Evolutionary conservation across 2,797 vertebrate species (phyloP), one percentile per base, ranked within the genome.

Genomic region (Sorex maritimensis): DNA sequence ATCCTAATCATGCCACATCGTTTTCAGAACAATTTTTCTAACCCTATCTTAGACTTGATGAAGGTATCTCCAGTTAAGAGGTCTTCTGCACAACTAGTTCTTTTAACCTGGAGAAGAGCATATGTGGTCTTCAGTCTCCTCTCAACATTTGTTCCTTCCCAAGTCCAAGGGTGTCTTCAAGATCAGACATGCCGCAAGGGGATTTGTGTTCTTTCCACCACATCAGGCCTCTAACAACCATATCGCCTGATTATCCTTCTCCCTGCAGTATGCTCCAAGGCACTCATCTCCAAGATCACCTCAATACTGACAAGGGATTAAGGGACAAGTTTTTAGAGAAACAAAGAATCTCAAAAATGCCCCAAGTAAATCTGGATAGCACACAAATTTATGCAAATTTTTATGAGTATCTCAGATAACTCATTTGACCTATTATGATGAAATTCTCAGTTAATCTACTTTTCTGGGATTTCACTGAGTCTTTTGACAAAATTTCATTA

Each of bases 121-220:
- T 23, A 0, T 6, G 4, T 75, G 44, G 2, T 41, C 26, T 23
- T 58, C 12, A 11, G 6, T 11, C 65, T 81, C 30, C 17, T 85
- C 15, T 86, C 30, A 72, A 7, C 41, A 73, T 49, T 72, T 87
- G 81, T n/a, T 55, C 13, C 41, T 23, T 6, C 73, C 58, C 13
- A 17, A 74, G 2, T 78, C 6, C 80, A 90, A 96, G 92, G 82
- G 3, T 81, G 86, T 80, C 65, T 6, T 96, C 90, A 96, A 94
- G 81, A 88, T 95, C 93, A 94, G 90, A 81, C 24, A 84, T 21
- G 2, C 52, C 79, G 79, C 77, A 38, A 80, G 61, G 73, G 92
- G 82, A 79, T 86, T 88, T n/a, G 6, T 4, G 2, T 86, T 90
- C 77, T 93, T 94, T 94, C 85, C 81, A 68, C 49, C 55, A 58